Conservation (phyloP, 2,797 vertebrate species). For the Sebastolobus alascanus region DNA sequence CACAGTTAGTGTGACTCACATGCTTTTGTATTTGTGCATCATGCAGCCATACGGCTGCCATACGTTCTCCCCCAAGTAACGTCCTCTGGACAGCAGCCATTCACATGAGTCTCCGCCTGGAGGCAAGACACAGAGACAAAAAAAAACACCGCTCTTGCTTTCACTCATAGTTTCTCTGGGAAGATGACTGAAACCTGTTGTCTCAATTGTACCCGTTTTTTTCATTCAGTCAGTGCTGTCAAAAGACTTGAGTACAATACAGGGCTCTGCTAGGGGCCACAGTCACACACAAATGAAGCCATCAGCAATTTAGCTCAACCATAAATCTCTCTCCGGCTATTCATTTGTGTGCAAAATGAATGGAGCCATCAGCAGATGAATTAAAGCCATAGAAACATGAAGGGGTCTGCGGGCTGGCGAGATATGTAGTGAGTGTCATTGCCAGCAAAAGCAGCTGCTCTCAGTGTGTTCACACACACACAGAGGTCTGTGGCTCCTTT, state of each 20-base stretch:
- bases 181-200: conserved; percentile 50
- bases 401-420: conserved; percentile 30
- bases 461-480: conserved; percentile 18
- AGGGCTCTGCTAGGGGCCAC: conserved; percentile 36
- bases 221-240: conserved; percentile 48
- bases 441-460: conserved; percentile 58
- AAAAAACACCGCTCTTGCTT: conserved; percentile 15
- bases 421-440: conserved; percentile 36
- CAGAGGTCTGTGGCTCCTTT: conserved; percentile 14
- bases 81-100: conserved; percentile 95
- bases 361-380: conserved; percentile 60
- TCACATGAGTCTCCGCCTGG: conserved; percentile 95
- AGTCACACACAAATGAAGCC: conserved; percentile 50
- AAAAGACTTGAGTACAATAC: conserved; percentile 58
- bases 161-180: conserved; percentile 21
- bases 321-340: conserved; percentile 56
- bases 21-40: conserved; percentile 98
- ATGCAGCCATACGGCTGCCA: conserved; percentile 99
- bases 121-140: conserved; percentile 58
- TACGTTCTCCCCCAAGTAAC: conserved; percentile 95
- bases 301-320: conserved; percentile 56
- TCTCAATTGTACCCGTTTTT: conserved; percentile 41
- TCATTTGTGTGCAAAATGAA: conserved; percentile 66
- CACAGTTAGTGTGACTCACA: conserved; percentile 81
- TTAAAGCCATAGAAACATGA: conserved; percentile 48